Base-by-base conservation (phyloP, 2,888 invertebrate species). In the Sinhomidia bicolor region DNA sequence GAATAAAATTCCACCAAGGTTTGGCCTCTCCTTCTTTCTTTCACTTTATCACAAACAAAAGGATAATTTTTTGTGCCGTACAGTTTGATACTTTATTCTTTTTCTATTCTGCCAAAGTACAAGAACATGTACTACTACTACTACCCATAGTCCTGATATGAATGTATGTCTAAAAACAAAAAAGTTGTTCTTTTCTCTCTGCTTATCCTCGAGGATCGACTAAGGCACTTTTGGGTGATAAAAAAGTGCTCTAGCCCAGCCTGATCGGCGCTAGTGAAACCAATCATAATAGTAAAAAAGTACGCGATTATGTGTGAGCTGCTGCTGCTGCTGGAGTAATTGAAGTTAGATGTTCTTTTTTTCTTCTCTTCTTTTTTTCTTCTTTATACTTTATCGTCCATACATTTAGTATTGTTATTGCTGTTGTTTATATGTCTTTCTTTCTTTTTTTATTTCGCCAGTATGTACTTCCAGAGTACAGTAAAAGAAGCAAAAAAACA, bases 341-440 rank as follows among this genome's bases (percentile, higher is more conserved):
- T 90, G 90, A 90, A 90, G 89, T 89, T 85, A 20, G 79, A 84
- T 89, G 89, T 89, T 89, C 65, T 41, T 78, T 89, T 88, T 89
- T 89, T 36, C 36, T 76, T 79, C 54, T 89, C 44, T 32, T 36
- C n/a, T n/a, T n/a, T n/a, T n/a, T n/a, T n/a, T n/a, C n/a, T n/a
- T n/a, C n/a, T n/a, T n/a, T n/a, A n/a, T n/a, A n/a, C n/a, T n/a
- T n/a, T n/a, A n/a, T n/a, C n/a, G n/a, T n/a, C n/a, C n/a, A 71
- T 68, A 29, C 32, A 10, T 68, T n/a, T 17, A 68, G 6, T 51
- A 14, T 14, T 51, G n/a, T 51, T 51, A 51, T 51, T n/a, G 7
- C 5, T 62, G 54, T 62, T 79, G 79, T 36, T 62, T 62, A 47
- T 47, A 32, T 80, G n/a, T 68, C 10, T 12, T 62, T 26, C 17